phyloP scores from a whole-genome alignment of 2,113 vertebrate species.

The Chamaea fasciata region DNA sequence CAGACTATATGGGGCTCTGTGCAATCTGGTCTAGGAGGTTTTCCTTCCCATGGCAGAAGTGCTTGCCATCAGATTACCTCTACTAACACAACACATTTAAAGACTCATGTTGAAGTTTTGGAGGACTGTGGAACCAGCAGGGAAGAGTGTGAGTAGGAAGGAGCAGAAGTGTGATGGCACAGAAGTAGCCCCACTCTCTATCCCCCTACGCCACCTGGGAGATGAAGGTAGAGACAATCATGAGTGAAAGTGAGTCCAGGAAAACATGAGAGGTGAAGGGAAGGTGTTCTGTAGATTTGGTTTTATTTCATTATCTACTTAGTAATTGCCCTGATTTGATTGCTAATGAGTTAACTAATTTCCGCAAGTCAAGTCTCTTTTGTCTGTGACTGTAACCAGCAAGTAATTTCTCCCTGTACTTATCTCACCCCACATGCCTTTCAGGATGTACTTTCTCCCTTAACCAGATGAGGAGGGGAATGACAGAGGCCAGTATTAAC shows the following conservation, averaged over 20 bases:
- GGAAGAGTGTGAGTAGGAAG: background rate
- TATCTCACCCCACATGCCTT: background rate
- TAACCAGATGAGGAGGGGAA: background rate
- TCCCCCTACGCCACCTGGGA: background rate
- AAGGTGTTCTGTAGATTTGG: background rate
- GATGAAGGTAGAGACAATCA: background rate
- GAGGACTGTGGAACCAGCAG: background rate
- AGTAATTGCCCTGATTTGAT: background rate
- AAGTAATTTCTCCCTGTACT: background rate
- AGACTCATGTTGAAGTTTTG: rapidly evolving
- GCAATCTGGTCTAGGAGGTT: rapidly evolving
- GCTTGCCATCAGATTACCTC: background rate
- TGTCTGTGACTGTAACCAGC: rapidly evolving
- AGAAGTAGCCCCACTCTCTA: background rate
- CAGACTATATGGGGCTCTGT: background rate
- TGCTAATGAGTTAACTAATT: background rate
- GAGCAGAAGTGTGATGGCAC: background rate
- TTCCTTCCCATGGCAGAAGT: background rate
- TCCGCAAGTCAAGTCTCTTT: background rate
- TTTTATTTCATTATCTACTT: background rate
- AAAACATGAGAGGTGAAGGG: background rate
- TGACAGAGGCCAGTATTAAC: background rate
- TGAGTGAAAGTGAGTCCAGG: background rate
- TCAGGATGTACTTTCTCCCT: background rate
- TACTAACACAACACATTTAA: background rate